Base-by-base conservation (phyloP, 2,113 vertebrate species). In the Gobiocypris rarus region DNA sequence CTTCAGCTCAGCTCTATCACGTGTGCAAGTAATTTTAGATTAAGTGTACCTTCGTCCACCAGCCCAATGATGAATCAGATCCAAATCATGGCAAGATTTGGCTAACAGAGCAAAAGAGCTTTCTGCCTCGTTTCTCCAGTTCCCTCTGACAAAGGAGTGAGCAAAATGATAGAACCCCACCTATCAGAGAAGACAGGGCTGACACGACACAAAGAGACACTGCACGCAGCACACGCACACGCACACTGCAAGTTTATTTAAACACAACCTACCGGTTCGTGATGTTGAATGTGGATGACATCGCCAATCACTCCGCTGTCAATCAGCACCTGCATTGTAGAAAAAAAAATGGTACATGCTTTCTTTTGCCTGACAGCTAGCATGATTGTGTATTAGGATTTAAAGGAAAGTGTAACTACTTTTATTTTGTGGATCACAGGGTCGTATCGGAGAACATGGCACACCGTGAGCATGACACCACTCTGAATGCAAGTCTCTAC, bases 91-190 rank as follows among this genome's bases (percentile, higher is more conserved):
- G 87, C 95, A 96, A 3, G 95, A 96, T 87, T 96, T 96, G 22
- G 95, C 91, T 86, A 96, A 86, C 77, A 96, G 94, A 75, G 94
- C 91, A 80, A 95, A 96, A 5, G 94, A 94, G 87, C 95, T 96
- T 75, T 95, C 93, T 0, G 89, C 90, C 84, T 96, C 94, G 19
- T 95, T 96, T 82, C 95, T 93, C 95, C 95, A 96, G 89, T 94
- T 96, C 14, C 96, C 96, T 82, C 95, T 93, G 45, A 96, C 95
- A 87, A 93, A 96, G 0, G 95, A 96, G 90, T 96, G 96, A 69
- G 96, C 95, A 86, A 96, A 96, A 85, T 96, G 95, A 88, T 94
- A 96, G 89, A 89, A 94, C 0, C 96, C 96, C 75, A 96, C 92
- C 96, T 96, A 82, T 17, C 86, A 85, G n/a, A 87, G 82, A 74